These are phyloP conservation scores for Sebastes steindachneri DNA, from an alignment of 2,797 vertebrate species.

Conservation along the genomic window DNA sequence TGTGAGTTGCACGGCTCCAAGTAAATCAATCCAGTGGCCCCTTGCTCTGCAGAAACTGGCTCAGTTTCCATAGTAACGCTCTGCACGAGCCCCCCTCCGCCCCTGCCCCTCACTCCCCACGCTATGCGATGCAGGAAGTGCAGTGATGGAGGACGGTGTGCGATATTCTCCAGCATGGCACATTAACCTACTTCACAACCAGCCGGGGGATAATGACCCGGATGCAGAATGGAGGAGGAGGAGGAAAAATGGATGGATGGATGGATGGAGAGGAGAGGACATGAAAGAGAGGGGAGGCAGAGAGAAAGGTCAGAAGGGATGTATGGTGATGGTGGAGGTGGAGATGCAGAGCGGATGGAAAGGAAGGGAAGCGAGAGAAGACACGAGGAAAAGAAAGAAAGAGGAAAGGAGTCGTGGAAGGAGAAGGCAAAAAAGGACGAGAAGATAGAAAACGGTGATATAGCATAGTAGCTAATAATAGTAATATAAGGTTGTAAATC, in stretches of 20 bases:
- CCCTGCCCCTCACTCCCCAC: constrained; percentile 7
- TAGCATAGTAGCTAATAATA: background rate
- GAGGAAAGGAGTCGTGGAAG: background rate
- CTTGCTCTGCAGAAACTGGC: constrained; percentile 38
- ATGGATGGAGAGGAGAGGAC: background rate
- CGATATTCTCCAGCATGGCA: constrained; percentile 75
- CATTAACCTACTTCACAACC: constrained; percentile 82
- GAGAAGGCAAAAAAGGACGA: background rate
- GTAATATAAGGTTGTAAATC: background rate
- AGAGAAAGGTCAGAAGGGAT: background rate
- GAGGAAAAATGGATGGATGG: background rate
- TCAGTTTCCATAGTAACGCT: constrained; percentile 80
- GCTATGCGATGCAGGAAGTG: constrained; percentile 51
- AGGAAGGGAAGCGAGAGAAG: background rate
- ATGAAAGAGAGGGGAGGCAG: background rate
- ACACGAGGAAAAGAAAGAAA: background rate
- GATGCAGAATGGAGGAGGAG: constrained; percentile 30
- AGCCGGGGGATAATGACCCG: constrained; percentile 32
- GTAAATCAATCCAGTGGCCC: constrained; percentile 60
- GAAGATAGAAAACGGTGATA: background rate
- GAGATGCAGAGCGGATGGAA: background rate
- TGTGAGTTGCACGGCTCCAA: background rate
- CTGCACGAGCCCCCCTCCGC: constrained; percentile 26
- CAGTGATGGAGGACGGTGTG: constrained; percentile 56
- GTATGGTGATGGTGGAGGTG: background rate